Evolutionary conservation across 2,797 vertebrate genomes (phyloP).

Genomic region (Stomatorhinus walkeri): DNA sequence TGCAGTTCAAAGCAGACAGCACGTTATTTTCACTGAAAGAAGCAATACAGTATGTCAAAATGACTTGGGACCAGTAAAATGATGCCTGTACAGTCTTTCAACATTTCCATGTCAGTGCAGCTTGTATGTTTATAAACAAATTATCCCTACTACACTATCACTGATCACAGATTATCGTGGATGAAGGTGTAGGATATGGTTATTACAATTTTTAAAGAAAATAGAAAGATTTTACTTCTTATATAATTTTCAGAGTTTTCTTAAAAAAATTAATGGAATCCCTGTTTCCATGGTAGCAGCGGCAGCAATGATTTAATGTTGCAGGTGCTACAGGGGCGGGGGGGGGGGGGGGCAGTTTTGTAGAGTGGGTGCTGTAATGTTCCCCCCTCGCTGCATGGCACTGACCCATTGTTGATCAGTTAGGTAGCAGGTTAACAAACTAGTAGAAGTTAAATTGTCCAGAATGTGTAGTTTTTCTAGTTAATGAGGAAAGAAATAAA

Average conservation of each 20-base stretch:
- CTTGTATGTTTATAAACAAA: not conserved
- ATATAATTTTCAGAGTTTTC: not conserved
- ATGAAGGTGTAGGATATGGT: not conserved
- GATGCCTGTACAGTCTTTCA: not conserved
- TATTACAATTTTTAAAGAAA: not conserved
- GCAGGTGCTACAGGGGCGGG: not conserved
- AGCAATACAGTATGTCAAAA: not conserved
- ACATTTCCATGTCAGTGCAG: not conserved
- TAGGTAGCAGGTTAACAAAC: not conserved
- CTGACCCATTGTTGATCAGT: not conserved
- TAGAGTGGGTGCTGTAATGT: not conserved
- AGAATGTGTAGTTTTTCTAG: not conserved
- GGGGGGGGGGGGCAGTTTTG: not conserved
- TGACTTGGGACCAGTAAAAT: not conserved
- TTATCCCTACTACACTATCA: not conserved
- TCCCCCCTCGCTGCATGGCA: not conserved
- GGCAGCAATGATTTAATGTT: not conserved
- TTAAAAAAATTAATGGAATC: not conserved
- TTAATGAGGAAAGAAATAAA: not conserved
- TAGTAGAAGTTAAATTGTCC: not conserved
- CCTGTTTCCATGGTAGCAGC: not conserved
- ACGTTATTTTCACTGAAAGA: not conserved
- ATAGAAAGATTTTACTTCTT: not conserved
- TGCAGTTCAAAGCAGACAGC: not conserved
- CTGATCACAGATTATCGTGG: not conserved